A percentile compares a stretch with the other conserved stretches of the same genome.
Conservation (phyloP, 2,888 invertebrate genomes). For the Eupithecia subumbrata region DNA sequence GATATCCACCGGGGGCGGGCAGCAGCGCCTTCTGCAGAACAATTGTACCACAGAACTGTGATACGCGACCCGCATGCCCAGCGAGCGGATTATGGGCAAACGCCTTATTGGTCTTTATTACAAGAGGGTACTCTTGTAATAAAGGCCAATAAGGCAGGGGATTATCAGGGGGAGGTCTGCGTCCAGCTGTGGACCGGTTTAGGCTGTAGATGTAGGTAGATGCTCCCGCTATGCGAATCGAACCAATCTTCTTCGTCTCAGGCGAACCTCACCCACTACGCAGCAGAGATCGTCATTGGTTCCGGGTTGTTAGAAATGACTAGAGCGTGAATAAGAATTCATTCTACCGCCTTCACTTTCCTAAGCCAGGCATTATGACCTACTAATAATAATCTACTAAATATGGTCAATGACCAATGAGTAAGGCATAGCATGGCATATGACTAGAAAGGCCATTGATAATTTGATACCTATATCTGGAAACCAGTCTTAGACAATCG, state of each 20-base stretch:
- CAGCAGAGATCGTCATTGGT: background rate
- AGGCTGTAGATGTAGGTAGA: no score
- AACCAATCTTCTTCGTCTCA: background rate
- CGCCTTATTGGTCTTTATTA: no score
- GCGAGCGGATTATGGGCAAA: no score
- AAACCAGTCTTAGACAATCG: constrained; percentile 2
- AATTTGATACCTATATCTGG: constrained; percentile 16
- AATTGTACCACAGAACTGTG: no score
- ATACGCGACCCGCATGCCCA: no score
- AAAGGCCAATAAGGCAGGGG: no score
- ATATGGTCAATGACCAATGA: constrained; percentile 1
- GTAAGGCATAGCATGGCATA: background rate
- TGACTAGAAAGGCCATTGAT: background rate
- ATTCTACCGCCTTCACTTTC: constrained; percentile 4
- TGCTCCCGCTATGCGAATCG: background rate
- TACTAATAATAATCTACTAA: background rate
- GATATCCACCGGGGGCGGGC: no score
- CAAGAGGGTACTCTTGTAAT: no score
- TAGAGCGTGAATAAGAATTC: background rate
- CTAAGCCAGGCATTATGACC: background rate
- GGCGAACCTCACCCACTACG: background rate
- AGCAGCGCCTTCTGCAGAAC: no score
- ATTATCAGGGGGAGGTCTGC: no score
- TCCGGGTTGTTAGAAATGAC: constrained; percentile 1
- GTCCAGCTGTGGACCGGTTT: no score